Base-by-base conservation (phyloP, 2,797 vertebrate genomes). In the Rhyacichthys aspro region DNA sequence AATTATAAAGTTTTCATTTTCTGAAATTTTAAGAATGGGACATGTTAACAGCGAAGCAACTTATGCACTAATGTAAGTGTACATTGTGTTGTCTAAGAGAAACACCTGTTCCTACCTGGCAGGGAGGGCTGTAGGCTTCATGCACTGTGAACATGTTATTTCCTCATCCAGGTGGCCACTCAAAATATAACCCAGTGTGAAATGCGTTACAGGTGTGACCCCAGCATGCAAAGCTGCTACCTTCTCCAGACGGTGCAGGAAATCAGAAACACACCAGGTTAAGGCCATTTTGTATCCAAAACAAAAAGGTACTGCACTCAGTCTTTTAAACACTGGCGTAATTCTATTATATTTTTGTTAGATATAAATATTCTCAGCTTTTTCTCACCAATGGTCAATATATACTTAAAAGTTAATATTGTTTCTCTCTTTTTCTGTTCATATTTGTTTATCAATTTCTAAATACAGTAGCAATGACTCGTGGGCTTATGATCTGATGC, bases 101-200 rank as follows among this genome's bases (percentile, higher is more conserved):
- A 76, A 87, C 85, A 85, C 86, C 82, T 88, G 86, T 84, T 86
- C 84, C 70, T 79, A 75, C 74, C 80, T 79, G 82, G 85, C 80
- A 81, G 76, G 73, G 60, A 79, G 67, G 61, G 62, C 63, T 66
- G 71, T 63, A 61, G 78, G 70, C 77, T 82, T 85, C 82, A 86
- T 84, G 79, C 80, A 65, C 81, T 61, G 69, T 88, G 86, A 88
- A 84, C 85, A 76, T 79, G 76, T 81, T 83, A 87, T 89, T 90
- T 88, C 85, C 86, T 91, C 79, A 83, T 91, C 88, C 88, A 91
- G 88, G 88, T 91, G 89, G 85, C 82, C 75, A 77, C 84, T 89
- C 81, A 65, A 73, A 90, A 86, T 81, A 77, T 76, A 81, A 74
- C 82, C 72, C 88, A 85, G 86, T 88, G 87, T 86, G 87, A 90